phyloP scores from a whole-genome alignment of 2,113 vertebrate species.

The Ancistrus triradiatus region DNA sequence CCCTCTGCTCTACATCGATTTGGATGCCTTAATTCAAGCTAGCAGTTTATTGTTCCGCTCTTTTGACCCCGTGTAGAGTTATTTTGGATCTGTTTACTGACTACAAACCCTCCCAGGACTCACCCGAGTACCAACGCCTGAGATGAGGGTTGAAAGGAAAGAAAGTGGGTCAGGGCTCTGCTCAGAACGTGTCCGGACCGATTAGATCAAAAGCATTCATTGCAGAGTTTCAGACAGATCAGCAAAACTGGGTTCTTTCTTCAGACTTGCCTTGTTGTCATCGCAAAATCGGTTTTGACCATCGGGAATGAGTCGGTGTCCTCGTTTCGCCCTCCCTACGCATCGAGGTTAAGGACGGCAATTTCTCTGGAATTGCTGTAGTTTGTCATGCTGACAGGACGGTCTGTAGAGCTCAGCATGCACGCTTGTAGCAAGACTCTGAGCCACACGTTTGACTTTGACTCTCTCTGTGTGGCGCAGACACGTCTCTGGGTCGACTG shows the following conservation, averaged over 20 bases:
- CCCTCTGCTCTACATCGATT: background rate
- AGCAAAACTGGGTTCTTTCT: too few species aligned
- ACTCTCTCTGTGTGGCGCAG: constrained; percentile 41
- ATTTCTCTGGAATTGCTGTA: constrained; percentile 26
- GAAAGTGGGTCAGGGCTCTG: constrained; percentile 7
- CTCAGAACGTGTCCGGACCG: background rate
- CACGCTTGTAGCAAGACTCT: constrained; percentile 26
- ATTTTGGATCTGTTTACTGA: background rate
- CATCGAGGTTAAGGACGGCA: constrained; percentile 11
- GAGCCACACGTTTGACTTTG: constrained; percentile 11
- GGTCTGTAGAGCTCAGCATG: constrained; percentile 27
- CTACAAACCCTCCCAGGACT: too few species aligned
- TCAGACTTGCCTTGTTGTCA: too few species aligned
- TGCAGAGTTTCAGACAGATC: too few species aligned
- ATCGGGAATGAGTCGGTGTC: too few species aligned
- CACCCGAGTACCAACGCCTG: too few species aligned
- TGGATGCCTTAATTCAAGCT: too few species aligned
- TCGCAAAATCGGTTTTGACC: too few species aligned
- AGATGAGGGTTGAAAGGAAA: background rate
- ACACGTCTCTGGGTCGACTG: constrained; percentile 53
- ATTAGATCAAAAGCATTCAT: background rate
- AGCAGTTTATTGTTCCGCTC: background rate
- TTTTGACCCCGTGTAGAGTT: background rate
- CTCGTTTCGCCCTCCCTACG: background rate
- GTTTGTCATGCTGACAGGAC: constrained; percentile 34